Percentiles rank a stretch among this genome's conserved stretches.
Conservation (phyloP, 2,888 invertebrate genomes). For the Sipha maydis region DNA sequence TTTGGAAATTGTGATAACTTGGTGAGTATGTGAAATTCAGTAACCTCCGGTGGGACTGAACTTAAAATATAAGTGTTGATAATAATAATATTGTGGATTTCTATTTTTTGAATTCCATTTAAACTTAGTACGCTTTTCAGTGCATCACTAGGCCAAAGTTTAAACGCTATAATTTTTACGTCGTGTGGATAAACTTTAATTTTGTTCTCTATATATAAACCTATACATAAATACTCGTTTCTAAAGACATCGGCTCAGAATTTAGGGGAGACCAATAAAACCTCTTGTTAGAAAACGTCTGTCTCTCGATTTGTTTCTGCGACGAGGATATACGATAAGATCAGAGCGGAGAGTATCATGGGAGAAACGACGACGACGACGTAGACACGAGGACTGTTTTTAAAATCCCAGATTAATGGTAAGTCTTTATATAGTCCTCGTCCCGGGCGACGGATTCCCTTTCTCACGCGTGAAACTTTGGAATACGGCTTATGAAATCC, state of each 20-base stretch:
- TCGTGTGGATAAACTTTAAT: not conserved
- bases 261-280: constrained; percentile 9
- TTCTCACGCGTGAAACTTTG: not conserved
- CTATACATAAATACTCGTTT: not conserved
- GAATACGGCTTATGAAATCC: constrained; percentile 8
- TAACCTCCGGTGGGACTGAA: not conserved
- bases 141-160: not conserved
- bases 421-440: constrained; percentile 12
- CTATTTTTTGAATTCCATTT: not conserved
- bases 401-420: constrained; percentile 32
- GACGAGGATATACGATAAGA: constrained; percentile 14
- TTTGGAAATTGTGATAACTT: not conserved
- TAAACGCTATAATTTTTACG: not conserved
- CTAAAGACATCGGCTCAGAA: not conserved
- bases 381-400: not conserved
- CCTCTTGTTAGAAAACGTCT: constrained; percentile 34
- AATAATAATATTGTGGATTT: not conserved
- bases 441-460: constrained; percentile 14
- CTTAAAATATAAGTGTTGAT: not conserved
- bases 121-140: not conserved
- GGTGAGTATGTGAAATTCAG: not conserved
- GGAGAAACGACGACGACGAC: not conserved
- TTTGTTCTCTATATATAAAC: not conserved
- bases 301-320: not conserved
- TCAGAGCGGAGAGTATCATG: not conserved